Evolutionary conservation across 2,888 invertebrate genomes (phyloP), one percentile per base, ranked within the genome.

Genomic region (Mycalesis mineus): DNA sequence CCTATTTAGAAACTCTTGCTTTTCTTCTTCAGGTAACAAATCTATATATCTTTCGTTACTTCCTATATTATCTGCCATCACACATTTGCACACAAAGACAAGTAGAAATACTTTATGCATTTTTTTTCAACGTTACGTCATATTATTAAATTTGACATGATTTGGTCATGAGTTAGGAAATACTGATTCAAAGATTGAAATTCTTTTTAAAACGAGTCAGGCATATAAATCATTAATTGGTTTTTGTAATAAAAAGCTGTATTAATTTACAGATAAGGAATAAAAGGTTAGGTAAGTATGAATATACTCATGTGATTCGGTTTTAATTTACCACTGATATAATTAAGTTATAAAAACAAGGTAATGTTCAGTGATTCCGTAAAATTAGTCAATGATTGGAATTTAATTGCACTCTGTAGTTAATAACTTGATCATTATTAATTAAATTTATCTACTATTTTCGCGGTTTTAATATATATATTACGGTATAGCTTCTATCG

Each of bases 31-130:
- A 0, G 84, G 80, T 13, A 88, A 65, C 29, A 80, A 65, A 67
- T 86, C 80, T 50, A 87, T 79, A 49, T 79, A 86, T 62, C 78
- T 81, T 3, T 80, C 76, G n/a, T 75, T 70, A 64, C 68, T 75
- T 3, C 74, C 71, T 7, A 69, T 64, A 3, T 64, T 65, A 5
- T 64, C 39, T n/a, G 57, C 52, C 15, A 57, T 62, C 42, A 61
- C 55, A 44, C 53, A 61, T n/a, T 57, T 60, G 31, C 61, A 41
- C 14, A 62, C 22, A 42, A 74, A 37, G 45, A 75, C 58, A 7
- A 75, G 13, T 14, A 70, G 41, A 48, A 77, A 57, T 60, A 69
- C 54, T 29, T 67, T 54, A 50, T 58, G 45, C 77, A 76, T 47
- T 83, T 66, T 63, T 74, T 11, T 22, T 17, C 70, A 70, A 64